Base-by-base conservation (phyloP, 2,888 invertebrate species). In the Polietes domitor region DNA sequence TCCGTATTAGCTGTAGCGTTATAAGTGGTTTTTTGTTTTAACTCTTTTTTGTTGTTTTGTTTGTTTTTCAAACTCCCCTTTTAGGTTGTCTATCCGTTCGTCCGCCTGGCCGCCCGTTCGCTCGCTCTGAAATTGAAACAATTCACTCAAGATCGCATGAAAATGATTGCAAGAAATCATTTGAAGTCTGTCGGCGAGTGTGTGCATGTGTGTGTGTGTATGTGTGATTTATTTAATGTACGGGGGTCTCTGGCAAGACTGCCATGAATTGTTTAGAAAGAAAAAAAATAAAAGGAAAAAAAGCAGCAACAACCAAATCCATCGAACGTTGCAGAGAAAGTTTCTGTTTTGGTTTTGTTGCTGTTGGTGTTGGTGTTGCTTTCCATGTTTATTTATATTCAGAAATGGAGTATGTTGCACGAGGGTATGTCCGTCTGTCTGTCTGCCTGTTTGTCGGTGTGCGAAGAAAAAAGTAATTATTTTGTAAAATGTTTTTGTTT, bases 401-500 rank as follows among this genome's bases (percentile, higher is more conserved):
- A 41, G 47, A 72, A 80, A 70, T 74, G 41, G 73, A 80, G 79
- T 80, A 78, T 82, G 72, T 43, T 43, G 26, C 37, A 71, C 28
- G 12, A 50, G 21, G 2, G 21, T 26, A 47, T 47, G 43, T 24
- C 24, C 47, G 47, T 53, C 17, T 53, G 50, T 19, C 12, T 47
- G 68, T 47, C 43, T 70, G 47, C 12, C 17, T 53, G 50, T 19
- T 19, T 12, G 47, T n/a, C 47, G 76, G 78, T 19, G 26, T 71
- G 24, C 6, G 24, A 65, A 75, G 10, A 28, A 65, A 75, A 63
- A 65, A 28, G 43, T 71, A 37, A 75, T 77, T 74, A 63, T 70
- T 63, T 77, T 41, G 63, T 43, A 68, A 83, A 77, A 74, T 68
- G 43, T 74, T 73, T 80, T 75, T 72, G 55, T 53, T 77, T 65